A percentile compares a stretch with the other conserved stretches of the same genome.
phyloP scores from a whole-genome alignment of 2,797 vertebrate species.

The Ceryle rudis region DNA sequence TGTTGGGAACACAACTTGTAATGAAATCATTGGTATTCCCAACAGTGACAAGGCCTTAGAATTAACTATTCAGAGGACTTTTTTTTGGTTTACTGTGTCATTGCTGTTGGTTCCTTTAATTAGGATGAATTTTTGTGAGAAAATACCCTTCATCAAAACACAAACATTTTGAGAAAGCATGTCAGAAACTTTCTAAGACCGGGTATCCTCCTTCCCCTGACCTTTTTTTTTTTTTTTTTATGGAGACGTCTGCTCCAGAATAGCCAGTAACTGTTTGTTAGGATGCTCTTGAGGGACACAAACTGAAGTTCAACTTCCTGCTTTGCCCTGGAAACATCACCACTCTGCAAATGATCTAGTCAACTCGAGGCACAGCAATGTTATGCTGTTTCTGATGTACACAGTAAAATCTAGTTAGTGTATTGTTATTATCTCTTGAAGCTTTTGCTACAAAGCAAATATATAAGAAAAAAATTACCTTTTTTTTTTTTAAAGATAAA shows the following conservation, averaged over 20 bases:
- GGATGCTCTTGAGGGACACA: not conserved
- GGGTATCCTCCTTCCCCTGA: fast-evolving
- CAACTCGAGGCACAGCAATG: not conserved
- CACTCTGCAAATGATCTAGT: not conserved
- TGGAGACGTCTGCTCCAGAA: not conserved
- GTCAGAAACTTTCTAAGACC: not conserved
- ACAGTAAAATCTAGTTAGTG: not conserved
- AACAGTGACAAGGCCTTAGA: not conserved
- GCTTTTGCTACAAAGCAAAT: not conserved
- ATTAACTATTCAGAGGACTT: not conserved
- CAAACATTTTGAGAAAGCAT: not conserved
- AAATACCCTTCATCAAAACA: not conserved
- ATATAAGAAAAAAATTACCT: not conserved
- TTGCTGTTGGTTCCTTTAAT: not conserved
- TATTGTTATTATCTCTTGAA: not conserved
- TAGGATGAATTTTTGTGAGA: not conserved
- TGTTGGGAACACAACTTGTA: not conserved
- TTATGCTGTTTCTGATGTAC: not conserved
- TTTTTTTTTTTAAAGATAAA: not conserved
- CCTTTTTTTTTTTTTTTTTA: not conserved
- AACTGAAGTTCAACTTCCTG: not conserved
- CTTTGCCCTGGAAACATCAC: not conserved
- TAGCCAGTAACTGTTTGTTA: not conserved
- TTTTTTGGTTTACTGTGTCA: not conserved
- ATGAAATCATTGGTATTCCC: not conserved